Conservation (phyloP, 1,140 invertebrate species). For the Bursaphelenchus mucronatus region DNA sequence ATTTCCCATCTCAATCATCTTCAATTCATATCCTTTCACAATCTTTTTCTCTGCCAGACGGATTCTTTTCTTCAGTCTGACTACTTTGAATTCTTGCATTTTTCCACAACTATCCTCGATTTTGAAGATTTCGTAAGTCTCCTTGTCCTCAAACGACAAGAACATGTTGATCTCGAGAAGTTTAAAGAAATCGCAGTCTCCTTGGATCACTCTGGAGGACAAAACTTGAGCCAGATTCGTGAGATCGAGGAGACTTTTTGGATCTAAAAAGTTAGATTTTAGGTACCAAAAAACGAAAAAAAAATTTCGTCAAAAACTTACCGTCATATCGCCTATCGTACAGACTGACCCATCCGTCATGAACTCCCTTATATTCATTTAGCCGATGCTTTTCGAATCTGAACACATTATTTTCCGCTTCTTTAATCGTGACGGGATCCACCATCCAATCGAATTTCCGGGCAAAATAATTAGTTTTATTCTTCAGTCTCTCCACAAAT, state of each 20-base stretch:
- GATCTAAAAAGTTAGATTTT: slow-evolving; percentile 2
- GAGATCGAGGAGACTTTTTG: neutral
- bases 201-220: neutral
- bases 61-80: slow-evolving; percentile 7
- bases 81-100: slow-evolving; percentile 9
- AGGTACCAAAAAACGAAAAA: neutral
- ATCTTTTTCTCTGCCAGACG: neutral
- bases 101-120: slow-evolving; percentile 18
- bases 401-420: slow-evolving; percentile 49
- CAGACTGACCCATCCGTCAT: slow-evolving; percentile 51
- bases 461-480: slow-evolving; percentile 40
- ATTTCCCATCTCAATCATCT: slow-evolving; percentile 39
- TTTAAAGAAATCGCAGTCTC: slow-evolving; percentile 28
- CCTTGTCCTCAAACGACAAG: slow-evolving; percentile 21
- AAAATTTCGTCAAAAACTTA: slow-evolving; percentile 17
- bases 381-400: slow-evolving; percentile 22
- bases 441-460: slow-evolving; percentile 53
- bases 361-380: slow-evolving; percentile 7
- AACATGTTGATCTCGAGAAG: slow-evolving; percentile 28
- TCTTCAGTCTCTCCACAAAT: slow-evolving; percentile 5
- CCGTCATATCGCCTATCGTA: slow-evolving; percentile 37
- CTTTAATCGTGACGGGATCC: slow-evolving; percentile 42
- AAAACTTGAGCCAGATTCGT: slow-evolving; percentile 19
- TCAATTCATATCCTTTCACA: slow-evolving; percentile 18
- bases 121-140: slow-evolving; percentile 18